Evolutionary conservation across 2,113 vertebrate genomes (phyloP).

Genomic region (Neolamprologus brichardi): DNA sequence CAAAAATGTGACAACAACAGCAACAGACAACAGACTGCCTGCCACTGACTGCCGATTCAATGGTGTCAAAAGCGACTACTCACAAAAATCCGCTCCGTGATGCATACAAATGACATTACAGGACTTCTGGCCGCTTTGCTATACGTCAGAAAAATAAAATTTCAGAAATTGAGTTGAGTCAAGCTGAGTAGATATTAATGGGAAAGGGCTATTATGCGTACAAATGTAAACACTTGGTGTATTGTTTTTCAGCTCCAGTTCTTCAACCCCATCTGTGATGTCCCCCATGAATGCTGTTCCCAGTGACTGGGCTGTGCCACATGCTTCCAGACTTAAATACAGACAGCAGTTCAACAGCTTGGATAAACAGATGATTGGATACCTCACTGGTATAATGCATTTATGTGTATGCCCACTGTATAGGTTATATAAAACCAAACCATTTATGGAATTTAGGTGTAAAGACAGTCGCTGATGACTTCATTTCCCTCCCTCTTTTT

Average conservation of each 20-base stretch:
- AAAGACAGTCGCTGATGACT: not conserved
- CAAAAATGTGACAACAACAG: not conserved
- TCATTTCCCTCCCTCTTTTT: not conserved
- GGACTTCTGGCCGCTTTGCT: not conserved
- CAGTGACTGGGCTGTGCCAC: constrained; percentile 92
- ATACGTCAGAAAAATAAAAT: not conserved
- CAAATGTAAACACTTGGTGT: not conserved
- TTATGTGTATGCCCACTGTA: not conserved
- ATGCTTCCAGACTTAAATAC: constrained; percentile 90
- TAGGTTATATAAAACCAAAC: not conserved
- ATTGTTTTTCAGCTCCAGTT: constrained; percentile 74
- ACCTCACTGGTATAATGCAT: constrained; percentile 81
- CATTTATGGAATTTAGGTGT: constrained; percentile 16
- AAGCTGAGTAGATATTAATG: not conserved
- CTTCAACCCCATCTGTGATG: constrained; percentile 81
- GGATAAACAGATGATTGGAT: constrained; percentile 92
- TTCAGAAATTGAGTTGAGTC: not conserved
- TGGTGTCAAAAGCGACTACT: not conserved
- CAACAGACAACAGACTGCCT: not conserved
- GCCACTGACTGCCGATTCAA: not conserved
- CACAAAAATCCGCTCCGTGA: not conserved
- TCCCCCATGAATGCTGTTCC: constrained; percentile 75
- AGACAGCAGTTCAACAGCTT: constrained; percentile 94
- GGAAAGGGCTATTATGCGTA: constrained; percentile 10
- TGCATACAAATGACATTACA: not conserved